A percentile compares a stretch with the other conserved stretches of the same genome.
Evolutionary conservation across 2,113 vertebrate genomes (phyloP).

Genomic region (Oreochromis aureus): DNA sequence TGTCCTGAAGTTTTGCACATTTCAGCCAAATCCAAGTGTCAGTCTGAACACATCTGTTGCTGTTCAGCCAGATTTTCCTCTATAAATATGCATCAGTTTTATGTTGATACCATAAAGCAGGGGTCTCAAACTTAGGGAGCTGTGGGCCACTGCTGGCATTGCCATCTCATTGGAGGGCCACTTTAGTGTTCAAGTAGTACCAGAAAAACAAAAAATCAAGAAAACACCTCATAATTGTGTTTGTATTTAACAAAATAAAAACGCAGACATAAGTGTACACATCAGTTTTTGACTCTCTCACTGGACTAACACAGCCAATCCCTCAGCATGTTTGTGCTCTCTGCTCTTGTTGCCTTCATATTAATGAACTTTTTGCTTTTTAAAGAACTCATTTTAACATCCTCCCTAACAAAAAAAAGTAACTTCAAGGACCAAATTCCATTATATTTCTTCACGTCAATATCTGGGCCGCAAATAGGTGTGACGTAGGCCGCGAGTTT

Average conservation of each 20-base stretch:
- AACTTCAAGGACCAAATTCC: background rate
- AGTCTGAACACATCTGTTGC: background rate
- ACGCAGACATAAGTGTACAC: background rate
- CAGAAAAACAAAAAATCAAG: background rate
- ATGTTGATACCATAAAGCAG: background rate
- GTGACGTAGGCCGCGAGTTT: accelerated
- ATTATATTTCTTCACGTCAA: background rate
- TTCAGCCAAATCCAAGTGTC: background rate
- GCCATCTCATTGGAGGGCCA: background rate
- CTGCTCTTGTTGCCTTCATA: background rate
- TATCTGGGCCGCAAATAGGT: background rate
- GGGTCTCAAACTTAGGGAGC: background rate
- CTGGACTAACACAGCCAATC: background rate
- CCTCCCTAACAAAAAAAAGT: background rate
- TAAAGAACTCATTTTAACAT: background rate
- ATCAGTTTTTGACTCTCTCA: background rate
- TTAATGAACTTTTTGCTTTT: background rate
- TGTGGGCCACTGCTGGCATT: background rate
- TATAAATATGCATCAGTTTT: background rate
- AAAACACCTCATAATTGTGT: accelerated
- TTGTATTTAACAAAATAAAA: background rate
- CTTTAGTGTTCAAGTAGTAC: background rate
- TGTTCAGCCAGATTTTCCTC: background rate
- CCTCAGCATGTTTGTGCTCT: background rate
- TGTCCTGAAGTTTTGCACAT: background rate